Conservation (phyloP, 2,113 vertebrate species). For the Callaeas wilsoni region DNA sequence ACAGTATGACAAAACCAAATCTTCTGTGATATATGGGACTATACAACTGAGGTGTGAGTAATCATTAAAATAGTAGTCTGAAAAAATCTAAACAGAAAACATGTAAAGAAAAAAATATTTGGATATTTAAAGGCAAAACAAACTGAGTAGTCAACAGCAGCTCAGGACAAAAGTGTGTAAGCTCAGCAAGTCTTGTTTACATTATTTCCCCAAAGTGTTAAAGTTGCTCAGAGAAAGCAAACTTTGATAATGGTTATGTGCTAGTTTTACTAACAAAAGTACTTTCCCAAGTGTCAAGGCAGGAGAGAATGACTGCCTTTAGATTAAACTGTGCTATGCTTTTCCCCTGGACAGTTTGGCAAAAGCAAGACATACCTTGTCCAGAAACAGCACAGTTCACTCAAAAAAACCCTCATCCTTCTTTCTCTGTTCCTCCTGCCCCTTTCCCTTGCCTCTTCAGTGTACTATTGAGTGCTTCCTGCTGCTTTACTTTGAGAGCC, state of each 20-base stretch:
- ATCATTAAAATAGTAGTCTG: neutral
- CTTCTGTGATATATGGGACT: neutral
- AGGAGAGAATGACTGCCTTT: neutral
- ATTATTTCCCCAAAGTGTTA: neutral
- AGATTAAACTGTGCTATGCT: neutral
- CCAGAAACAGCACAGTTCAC: neutral
- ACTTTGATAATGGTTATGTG: neutral
- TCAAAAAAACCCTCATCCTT: neutral
- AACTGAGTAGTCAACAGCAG: neutral
- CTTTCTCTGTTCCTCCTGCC: neutral
- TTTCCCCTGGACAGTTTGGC: neutral
- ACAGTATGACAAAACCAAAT: neutral
- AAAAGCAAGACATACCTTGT: neutral
- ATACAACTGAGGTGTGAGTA: neutral
- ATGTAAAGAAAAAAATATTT: neutral
- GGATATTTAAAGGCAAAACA: neutral
- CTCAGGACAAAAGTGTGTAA: neutral
- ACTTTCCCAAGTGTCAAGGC: neutral
- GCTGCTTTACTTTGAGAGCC: neutral
- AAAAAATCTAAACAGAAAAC: neutral
- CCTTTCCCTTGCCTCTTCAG: neutral
- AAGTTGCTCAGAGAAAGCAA: neutral
- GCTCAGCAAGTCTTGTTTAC: neutral
- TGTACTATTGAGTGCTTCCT: accelerated
- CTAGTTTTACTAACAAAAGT: neutral